A percentile compares a stretch with the other conserved stretches of the same genome.
Conservation (phyloP, 1,140 invertebrate species). For the Cepaea nemoralis region DNA sequence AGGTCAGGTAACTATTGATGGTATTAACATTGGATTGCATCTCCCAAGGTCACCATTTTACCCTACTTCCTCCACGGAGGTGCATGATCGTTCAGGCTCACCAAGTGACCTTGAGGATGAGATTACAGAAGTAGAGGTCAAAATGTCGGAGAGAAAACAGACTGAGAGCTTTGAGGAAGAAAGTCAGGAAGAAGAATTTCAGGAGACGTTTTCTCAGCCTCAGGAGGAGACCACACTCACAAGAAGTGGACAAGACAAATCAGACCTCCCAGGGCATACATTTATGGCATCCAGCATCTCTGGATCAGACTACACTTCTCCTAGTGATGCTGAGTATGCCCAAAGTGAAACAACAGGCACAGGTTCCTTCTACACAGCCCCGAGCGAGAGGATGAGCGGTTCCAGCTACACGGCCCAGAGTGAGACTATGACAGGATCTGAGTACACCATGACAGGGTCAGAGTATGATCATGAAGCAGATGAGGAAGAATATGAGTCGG, state of each 20-base stretch:
- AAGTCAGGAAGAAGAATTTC: conserved; percentile 23
- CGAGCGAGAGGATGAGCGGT: conserved; percentile 36
- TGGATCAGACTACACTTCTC: conserved; percentile 34
- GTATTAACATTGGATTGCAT: conserved; percentile 41
- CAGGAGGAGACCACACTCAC: background rate
- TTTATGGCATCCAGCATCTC: conserved; percentile 40
- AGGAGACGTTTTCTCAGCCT: conserved; percentile 8
- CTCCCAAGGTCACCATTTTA: conserved; percentile 41
- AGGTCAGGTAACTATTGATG: conserved; percentile 28
- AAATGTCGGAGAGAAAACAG: conserved; percentile 17
- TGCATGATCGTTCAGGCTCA: conserved; percentile 51
- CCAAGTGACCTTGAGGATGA: conserved; percentile 48
- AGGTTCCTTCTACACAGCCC: conserved; percentile 30
- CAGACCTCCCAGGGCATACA: background rate
- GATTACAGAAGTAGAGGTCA: conserved; percentile 34
- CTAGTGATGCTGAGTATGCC: conserved; percentile 24
- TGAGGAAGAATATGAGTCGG: conserved; percentile 47
- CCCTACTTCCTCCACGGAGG: conserved; percentile 54
- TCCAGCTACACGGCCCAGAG: conserved; percentile 40
- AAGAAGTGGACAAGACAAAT: background rate
- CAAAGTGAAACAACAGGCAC: conserved; percentile 32
- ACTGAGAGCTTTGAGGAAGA: conserved; percentile 30
- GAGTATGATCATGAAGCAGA: conserved; percentile 40
- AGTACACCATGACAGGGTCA: conserved; percentile 46
- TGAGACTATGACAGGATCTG: conserved; percentile 45